Conservation (phyloP, 1,140 invertebrate genomes). For the Asobara japonica region DNA sequence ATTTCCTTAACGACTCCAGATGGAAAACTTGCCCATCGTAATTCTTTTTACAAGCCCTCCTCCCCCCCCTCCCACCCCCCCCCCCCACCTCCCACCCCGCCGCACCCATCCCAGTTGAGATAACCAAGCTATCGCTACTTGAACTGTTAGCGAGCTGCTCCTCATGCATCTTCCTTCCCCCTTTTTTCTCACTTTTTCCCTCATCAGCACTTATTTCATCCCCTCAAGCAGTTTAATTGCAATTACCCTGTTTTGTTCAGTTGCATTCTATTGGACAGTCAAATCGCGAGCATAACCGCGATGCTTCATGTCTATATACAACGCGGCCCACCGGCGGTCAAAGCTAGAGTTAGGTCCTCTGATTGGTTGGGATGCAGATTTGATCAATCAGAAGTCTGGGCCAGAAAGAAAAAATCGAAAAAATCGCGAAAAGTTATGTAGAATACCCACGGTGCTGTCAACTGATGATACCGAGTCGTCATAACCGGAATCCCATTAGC, state of each 20-base stretch:
- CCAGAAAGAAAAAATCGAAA: too few species aligned
- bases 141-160: slow-evolving; percentile 14
- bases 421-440: too few species aligned
- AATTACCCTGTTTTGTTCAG: neutral
- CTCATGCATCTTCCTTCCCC: neutral
- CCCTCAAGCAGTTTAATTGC: neutral
- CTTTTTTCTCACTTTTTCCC: slow-evolving; percentile 3
- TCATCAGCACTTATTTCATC: slow-evolving; percentile 11
- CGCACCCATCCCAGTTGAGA: neutral
- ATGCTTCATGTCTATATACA: too few species aligned
- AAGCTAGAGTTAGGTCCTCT: too few species aligned
- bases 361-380: too few species aligned
- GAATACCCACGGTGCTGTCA: too few species aligned
- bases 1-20: slow-evolving; percentile 33
- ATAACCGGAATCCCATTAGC: too few species aligned
- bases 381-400: too few species aligned
- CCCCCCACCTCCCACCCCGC: neutral
- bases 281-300: too few species aligned
- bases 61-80: neutral
- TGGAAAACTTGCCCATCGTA: slow-evolving; percentile 32
- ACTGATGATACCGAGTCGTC: too few species aligned
- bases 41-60: slow-evolving; percentile 21
- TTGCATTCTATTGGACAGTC: neutral
- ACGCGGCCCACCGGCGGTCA: too few species aligned
- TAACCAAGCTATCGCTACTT: slow-evolving; percentile 7